These are phyloP conservation scores for Numenius phaeopus DNA, from an alignment of 2,797 vertebrate species.

Conservation along the genomic window DNA sequence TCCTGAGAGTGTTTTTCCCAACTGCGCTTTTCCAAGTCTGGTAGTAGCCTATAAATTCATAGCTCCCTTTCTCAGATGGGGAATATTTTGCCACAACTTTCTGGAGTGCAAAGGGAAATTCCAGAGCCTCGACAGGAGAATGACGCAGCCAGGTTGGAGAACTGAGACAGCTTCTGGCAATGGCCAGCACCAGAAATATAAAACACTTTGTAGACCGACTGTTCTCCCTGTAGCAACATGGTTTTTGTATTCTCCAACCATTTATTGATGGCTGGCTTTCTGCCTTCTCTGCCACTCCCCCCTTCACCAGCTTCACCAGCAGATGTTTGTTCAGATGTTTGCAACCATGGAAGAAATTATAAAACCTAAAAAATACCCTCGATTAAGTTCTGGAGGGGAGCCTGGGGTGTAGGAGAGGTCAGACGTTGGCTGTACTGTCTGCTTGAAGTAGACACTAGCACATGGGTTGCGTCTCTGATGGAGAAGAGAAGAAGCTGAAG, in stretches of 20 bases:
- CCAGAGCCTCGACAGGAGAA: not conserved
- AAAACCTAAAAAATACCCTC: not conserved
- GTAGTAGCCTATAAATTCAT: not conserved
- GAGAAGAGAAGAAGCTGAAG: not conserved
- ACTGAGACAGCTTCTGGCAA: conserved; percentile 5
- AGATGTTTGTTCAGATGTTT: conserved; percentile 54
- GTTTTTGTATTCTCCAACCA: not conserved
- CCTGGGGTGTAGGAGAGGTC: not conserved
- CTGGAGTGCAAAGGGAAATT: not conserved
- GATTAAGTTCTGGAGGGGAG: not conserved
- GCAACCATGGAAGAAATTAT: not conserved
- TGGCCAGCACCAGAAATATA: not conserved
- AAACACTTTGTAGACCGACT: conserved; percentile 18
- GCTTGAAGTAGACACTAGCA: not conserved
- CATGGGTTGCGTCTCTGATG: not conserved
- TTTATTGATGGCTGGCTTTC: not conserved
- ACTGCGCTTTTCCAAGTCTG: not conserved
- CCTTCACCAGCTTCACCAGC: not conserved
- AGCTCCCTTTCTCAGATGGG: not conserved
- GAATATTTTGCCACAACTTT: not conserved
- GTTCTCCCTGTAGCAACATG: not conserved
- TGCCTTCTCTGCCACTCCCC: not conserved
- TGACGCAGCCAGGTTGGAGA: not conserved
- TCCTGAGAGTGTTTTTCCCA: not conserved
- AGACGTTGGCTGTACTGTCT: not conserved